These are phyloP conservation scores for Myrmophylax atrothorax DNA, from an alignment of 2,113 vertebrate genomes.

Conservation along the genomic window DNA sequence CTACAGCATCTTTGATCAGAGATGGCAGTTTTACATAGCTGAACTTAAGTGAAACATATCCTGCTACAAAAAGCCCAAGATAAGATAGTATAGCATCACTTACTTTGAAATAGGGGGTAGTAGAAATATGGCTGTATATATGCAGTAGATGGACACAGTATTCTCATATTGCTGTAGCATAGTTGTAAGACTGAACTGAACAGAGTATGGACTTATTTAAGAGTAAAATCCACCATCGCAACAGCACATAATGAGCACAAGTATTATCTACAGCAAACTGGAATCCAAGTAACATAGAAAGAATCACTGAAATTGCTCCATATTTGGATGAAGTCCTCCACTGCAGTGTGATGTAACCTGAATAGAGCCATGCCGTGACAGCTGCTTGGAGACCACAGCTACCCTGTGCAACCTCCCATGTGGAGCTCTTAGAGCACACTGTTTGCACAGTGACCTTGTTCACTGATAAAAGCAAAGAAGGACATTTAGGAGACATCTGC, in stretches of 20 bases:
- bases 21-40: not conserved
- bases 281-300: not conserved
- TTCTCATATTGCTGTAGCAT: not conserved
- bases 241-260: not conserved
- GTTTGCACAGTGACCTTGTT: not conserved
- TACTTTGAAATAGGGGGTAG: not conserved
- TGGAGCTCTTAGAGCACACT: not conserved
- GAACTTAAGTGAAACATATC: not conserved
- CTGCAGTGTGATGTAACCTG: not conserved
- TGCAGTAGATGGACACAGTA: not conserved
- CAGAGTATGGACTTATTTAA: not conserved
- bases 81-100: not conserved
- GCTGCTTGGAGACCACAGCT: not conserved
- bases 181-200: not conserved
- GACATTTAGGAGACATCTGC: not conserved
- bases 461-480: not conserved
- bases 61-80: not conserved
- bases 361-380: not conserved
- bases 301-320: not conserved
- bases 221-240: not conserved
- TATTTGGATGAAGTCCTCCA: not conserved
- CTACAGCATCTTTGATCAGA: not conserved
- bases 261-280: not conserved
- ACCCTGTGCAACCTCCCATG: not conserved
- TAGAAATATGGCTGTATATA: not conserved